A percentile compares a stretch with the other conserved stretches of the same genome.
Conservation (phyloP, 2,888 invertebrate genomes). For the Callinectes sapidus region DNA sequence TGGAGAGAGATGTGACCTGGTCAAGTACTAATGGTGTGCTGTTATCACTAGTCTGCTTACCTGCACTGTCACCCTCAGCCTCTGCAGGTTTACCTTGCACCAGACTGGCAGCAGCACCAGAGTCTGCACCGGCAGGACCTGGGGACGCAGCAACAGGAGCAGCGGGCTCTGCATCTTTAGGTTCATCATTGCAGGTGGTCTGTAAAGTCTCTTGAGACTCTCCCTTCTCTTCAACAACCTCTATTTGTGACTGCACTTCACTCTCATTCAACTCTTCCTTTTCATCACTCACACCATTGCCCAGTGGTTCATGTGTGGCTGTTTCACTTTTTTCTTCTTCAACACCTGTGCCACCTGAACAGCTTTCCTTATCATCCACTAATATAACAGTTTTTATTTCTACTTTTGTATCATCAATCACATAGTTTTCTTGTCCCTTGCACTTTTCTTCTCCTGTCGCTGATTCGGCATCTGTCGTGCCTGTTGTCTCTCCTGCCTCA, state of each 20-base stretch:
- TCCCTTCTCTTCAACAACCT: background rate
- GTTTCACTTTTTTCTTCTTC: slow-evolving; percentile 47
- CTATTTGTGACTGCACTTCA: background rate
- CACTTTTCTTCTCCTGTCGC: background rate
- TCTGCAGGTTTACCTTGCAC: background rate
- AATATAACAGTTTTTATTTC: background rate
- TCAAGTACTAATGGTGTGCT: slow-evolving; percentile 46
- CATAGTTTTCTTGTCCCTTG: background rate
- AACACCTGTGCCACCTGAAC: slow-evolving; percentile 66
- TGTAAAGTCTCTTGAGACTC: background rate
- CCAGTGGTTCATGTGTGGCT: background rate
- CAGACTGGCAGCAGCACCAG: background rate
- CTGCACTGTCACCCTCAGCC: slow-evolving; percentile 23
- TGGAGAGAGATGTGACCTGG: slow-evolving; percentile 67
- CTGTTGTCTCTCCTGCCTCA: background rate
- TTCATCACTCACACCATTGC: background rate
- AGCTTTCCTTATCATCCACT: background rate
- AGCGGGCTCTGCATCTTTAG: background rate
- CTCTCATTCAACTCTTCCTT: slow-evolving; percentile 18
- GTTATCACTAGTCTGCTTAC: slow-evolving; percentile 59
- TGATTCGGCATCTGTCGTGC: background rate
- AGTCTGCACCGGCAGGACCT: background rate
- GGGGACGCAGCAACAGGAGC: background rate
- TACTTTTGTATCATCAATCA: background rate
- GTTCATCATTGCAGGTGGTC: background rate